Base-by-base conservation (phyloP, 2,888 invertebrate genomes). In the Caradrina kadenii region DNA sequence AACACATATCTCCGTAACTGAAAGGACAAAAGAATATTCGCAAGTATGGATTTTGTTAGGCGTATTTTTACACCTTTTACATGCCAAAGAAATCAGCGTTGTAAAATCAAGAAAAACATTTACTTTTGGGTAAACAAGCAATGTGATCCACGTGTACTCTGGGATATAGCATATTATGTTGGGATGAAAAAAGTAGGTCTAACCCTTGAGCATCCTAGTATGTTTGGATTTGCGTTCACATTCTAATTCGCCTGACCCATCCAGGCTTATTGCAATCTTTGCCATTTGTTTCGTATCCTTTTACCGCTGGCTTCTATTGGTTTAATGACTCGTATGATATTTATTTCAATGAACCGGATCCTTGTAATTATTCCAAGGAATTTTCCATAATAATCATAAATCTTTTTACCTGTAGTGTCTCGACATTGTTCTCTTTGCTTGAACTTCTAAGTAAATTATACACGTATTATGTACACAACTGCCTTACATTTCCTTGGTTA, bases 401-500 rank as follows among this genome's bases (percentile, higher is more conserved):
- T 65, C n/a, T 67, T 63, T 67, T 63, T 59, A 17, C 31, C 48
- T 60, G 26, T 26, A 26, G 26, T 26, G 42, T 55, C 55, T 39
- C 17, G 61, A 54, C 50, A 56, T 58, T 21, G 15, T 63, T 50
- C 62, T 67, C 55, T 65, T 62, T 48, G 19, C 50, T 64, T 67
- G 60, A 55, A 66, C 69, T 55, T 73, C 74, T 77, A 76, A 73
- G 62, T 72, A 77, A 77, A 69, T 78, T 75, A 75, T 81, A 81
- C 66, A 77, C 49, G 31, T 66, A 76, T 71, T 86, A 79, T 90
- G 85, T 90, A 83, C 85, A 86, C 90, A 90, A 87, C 80, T 90
- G 90, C 74, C 78, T 71, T 63, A 80, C 80, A 89, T 89, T 92
- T 89, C 88, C 90, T 89, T 91, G 87, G 89, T 89, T 87, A 91